Evolutionary conservation across 2,888 invertebrate genomes (phyloP).

Genomic region (Rotaria magnacalcarata): DNA sequence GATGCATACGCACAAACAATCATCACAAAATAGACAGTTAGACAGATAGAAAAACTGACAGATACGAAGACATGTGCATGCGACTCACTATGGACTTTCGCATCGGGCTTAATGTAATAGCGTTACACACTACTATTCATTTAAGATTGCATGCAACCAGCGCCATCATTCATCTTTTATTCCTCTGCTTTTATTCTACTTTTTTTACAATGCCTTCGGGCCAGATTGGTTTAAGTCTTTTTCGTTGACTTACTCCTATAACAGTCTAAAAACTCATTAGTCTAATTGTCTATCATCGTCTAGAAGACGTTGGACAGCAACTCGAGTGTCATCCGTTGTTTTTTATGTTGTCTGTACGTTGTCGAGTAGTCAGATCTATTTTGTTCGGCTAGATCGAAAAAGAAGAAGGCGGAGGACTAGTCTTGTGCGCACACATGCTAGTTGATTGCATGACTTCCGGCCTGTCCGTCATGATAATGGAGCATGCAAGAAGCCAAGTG

Average conservation of each 20-base stretch:
- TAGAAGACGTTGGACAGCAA: background rate
- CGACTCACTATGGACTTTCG: background rate
- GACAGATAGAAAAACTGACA: background rate
- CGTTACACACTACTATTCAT: background rate
- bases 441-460: background rate
- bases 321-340: background rate
- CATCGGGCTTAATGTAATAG: background rate
- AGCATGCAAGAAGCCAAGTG: background rate
- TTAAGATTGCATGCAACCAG: background rate
- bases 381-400: background rate
- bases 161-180: background rate
- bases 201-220: background rate
- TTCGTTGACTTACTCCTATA: background rate
- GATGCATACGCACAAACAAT: background rate
- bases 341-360: background rate
- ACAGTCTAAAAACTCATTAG: background rate
- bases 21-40: background rate
- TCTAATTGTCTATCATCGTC: background rate
- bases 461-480: background rate
- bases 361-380: constrained; percentile 1
- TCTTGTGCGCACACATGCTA: background rate
- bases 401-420: background rate
- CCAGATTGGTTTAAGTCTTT: background rate
- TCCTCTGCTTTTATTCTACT: background rate
- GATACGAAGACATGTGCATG: background rate